Conservation (phyloP, 1,140 invertebrate species). For the Temnothorax nylanderi region DNA sequence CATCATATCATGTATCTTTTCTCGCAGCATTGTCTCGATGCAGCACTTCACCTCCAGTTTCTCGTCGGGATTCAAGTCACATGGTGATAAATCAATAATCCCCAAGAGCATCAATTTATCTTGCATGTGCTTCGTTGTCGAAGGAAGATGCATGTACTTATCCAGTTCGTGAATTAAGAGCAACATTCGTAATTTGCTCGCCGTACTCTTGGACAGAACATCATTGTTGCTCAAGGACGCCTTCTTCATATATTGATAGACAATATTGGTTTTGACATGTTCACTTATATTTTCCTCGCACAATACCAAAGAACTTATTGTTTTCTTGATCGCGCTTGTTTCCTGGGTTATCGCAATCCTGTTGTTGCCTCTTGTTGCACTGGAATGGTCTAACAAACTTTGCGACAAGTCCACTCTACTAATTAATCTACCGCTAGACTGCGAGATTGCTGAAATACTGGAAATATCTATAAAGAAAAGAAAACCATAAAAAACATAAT, state of each 20-base stretch:
- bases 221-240: constrained; percentile 48
- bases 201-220: constrained; percentile 43
- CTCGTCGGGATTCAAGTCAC: constrained; percentile 72
- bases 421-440: constrained; percentile 54
- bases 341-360: constrained; percentile 19
- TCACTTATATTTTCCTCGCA: constrained; percentile 74
- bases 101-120: constrained; percentile 74
- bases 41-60: constrained; percentile 70
- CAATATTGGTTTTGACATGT: constrained; percentile 67
- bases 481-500: background rate
- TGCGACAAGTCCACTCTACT: constrained; percentile 65
- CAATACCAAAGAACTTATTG: constrained; percentile 53
- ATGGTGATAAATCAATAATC: constrained; percentile 73
- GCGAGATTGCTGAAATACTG: constrained; percentile 73
- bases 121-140: constrained; percentile 57
- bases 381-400: constrained; percentile 62
- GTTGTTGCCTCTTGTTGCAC: constrained; percentile 47
- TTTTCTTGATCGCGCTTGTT: constrained; percentile 60
- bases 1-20: constrained; percentile 72
- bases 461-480: constrained; percentile 72
- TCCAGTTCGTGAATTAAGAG: constrained; percentile 69
- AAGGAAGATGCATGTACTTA: constrained; percentile 74
- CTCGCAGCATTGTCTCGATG: constrained; percentile 70
- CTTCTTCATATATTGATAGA: constrained; percentile 71
- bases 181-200: constrained; percentile 70